phyloP scores from a whole-genome alignment of 2,888 invertebrate genomes.

The Zele albiditarsus region DNA sequence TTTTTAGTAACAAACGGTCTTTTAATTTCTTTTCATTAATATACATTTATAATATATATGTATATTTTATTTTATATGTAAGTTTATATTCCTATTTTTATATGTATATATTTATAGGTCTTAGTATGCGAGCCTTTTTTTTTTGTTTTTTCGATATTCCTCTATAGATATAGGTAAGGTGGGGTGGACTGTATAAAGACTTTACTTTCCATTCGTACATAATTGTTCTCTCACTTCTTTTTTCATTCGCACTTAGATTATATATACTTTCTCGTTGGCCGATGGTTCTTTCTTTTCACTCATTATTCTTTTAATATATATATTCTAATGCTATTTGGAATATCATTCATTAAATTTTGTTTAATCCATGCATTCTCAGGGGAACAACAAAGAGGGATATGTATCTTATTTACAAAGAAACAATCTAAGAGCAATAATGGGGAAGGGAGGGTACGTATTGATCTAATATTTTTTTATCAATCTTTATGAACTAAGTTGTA shows the following conservation, averaged over 20 bases:
- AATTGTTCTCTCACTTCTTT: slow-evolving; percentile 27
- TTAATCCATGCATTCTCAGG: slow-evolving; percentile 31
- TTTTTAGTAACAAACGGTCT: slow-evolving; percentile 70
- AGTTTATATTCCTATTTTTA: slow-evolving; percentile 57
- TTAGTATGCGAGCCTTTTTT: slow-evolving; percentile 59
- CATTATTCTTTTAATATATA: slow-evolving; percentile 35
- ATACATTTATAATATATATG: slow-evolving; percentile 71
- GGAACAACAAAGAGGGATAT: slow-evolving; percentile 60
- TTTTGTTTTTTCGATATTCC: slow-evolving; percentile 56
- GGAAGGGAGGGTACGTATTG: slow-evolving; percentile 36
- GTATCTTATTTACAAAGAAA: slow-evolving; percentile 71
- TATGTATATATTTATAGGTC: slow-evolving; percentile 63
- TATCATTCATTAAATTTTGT: slow-evolving; percentile 24
- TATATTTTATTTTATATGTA: slow-evolving; percentile 11
- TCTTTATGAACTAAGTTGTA: slow-evolving; percentile 19
- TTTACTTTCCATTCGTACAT: slow-evolving; percentile 17
- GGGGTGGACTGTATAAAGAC: slow-evolving; percentile 59
- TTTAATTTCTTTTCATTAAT: slow-evolving; percentile 70
- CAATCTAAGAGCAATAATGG: slow-evolving; percentile 42
- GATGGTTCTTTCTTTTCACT: slow-evolving; percentile 34
- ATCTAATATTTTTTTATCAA: slow-evolving; percentile 13
- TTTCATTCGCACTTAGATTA: slow-evolving; percentile 36
- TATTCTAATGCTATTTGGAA: slow-evolving; percentile 39
- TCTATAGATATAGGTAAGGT: slow-evolving; percentile 62
- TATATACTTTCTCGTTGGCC: slow-evolving; percentile 29